These are phyloP conservation scores for Periplaneta americana DNA, from an alignment of 1,140 invertebrate genomes.

Conservation along the genomic window DNA sequence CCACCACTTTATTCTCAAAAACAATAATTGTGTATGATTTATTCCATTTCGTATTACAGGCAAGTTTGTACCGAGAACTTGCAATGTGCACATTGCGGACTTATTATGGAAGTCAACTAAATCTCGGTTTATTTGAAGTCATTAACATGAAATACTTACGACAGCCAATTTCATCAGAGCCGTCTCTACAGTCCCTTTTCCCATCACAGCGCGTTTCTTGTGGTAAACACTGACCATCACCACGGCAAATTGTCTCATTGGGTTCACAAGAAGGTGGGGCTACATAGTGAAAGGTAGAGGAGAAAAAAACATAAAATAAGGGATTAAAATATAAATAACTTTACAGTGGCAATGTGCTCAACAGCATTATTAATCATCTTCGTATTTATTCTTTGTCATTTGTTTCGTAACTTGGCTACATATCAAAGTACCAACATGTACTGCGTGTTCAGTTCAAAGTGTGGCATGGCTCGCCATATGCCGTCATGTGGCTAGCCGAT, in stretches of 20 bases:
- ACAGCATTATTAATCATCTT: neutral
- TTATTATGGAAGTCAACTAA: too few species aligned
- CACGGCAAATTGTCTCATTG: conserved; percentile 27
- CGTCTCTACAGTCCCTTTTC: conserved; percentile 42
- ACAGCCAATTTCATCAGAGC: conserved; percentile 44
- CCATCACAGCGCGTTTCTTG: conserved; percentile 41
- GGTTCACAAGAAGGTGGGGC: neutral
- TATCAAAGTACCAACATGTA: too few species aligned
- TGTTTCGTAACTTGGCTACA: too few species aligned
- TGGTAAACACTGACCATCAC: conserved; percentile 48
- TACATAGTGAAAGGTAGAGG: neutral
- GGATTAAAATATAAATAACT: neutral
- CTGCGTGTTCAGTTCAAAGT: too few species aligned
- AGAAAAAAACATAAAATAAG: conserved; percentile 7
- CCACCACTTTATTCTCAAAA: too few species aligned
- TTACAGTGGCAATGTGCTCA: neutral
- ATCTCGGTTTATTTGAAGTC: neutral
- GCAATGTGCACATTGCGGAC: neutral
- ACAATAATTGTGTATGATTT: too few species aligned
- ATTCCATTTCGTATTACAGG: too few species aligned
- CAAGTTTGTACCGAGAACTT: too few species aligned
- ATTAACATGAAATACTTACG: conserved; percentile 2
- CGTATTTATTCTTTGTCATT: too few species aligned
- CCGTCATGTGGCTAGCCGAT: too few species aligned
- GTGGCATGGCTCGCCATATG: too few species aligned